phyloP scores from a whole-genome alignment of 35 echinoderm and acorn worm genomes.

The Lytechinus variegatus region DNA sequence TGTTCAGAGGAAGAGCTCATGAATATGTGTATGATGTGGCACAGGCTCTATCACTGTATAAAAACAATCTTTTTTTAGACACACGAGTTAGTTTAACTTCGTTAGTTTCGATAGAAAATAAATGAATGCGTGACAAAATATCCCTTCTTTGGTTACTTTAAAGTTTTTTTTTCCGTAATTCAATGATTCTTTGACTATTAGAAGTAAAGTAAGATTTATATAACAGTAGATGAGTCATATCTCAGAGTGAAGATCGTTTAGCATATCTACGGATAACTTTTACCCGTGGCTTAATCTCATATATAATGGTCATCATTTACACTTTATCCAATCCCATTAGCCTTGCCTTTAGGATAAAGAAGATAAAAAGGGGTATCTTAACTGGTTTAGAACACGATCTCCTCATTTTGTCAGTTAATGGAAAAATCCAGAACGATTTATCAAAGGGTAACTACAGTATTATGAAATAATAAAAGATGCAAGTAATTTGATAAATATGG shows the following conservation, averaged over 20 bases:
- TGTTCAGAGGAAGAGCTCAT: not conserved
- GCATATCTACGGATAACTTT: not conserved
- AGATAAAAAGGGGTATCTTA: not conserved
- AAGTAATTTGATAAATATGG: not conserved
- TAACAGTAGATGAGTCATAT: not conserved
- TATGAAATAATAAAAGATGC: not conserved
- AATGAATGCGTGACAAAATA: too few species aligned
- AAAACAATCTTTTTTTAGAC: not conserved
- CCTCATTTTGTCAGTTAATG: not conserved
- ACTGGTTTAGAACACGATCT: constrained; percentile 18
- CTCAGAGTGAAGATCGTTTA: not conserved
- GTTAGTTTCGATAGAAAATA: too few species aligned
- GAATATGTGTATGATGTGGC: not conserved
- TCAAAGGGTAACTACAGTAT: not conserved
- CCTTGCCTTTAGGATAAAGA: not conserved
- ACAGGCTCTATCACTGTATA: not conserved
- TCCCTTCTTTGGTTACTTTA: not conserved
- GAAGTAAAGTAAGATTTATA: not conserved
- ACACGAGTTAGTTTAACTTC: not conserved
- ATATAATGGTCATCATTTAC: not conserved
- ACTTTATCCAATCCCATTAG: not conserved
- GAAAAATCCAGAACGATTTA: not conserved
- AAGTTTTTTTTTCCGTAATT: not conserved
- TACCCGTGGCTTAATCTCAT: not conserved
- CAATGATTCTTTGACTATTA: not conserved